A percentile compares a stretch with the other conserved stretches of the same genome.
Conservation (phyloP, 2,888 invertebrate genomes). For the Yponomeuta sedellus region DNA sequence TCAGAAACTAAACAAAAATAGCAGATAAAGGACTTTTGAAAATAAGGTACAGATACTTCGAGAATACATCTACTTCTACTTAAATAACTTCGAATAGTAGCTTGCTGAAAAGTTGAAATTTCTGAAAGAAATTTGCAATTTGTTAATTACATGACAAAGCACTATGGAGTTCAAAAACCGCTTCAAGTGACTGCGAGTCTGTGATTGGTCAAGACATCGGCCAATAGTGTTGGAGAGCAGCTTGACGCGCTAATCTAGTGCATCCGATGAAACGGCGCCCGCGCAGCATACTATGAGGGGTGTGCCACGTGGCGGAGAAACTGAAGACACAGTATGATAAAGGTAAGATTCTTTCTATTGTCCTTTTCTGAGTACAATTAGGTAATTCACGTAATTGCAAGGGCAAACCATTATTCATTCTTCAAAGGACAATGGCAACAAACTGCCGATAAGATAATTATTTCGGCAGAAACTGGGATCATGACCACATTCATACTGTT, state of each 20-base stretch:
- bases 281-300: slow-evolving; percentile 46
- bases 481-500: too few relatives aligned
- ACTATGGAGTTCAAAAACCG: slow-evolving; percentile 11
- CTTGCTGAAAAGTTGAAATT: too few relatives aligned
- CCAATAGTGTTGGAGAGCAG: slow-evolving; percentile 23
- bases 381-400: background rate
- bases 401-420: background rate
- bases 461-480: too few relatives aligned
- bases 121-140: background rate
- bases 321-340: slow-evolving; percentile 55
- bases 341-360: slow-evolving; percentile 34
- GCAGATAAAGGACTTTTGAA: too few relatives aligned
- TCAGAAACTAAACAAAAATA: too few relatives aligned
- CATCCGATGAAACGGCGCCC: slow-evolving; percentile 26
- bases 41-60: too few relatives aligned
- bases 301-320: slow-evolving; percentile 29
- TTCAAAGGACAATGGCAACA: too few relatives aligned
- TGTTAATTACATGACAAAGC: slow-evolving; percentile 11
- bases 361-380: too few relatives aligned
- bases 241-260: slow-evolving; percentile 29
- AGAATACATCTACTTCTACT: too few relatives aligned
- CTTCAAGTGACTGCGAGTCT: slow-evolving; percentile 7
- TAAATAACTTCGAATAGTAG: too few relatives aligned
- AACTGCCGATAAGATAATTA: too few relatives aligned
- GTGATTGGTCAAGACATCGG: slow-evolving; percentile 27